A percentile compares a stretch with the other conserved stretches of the same genome.
Evolutionary conservation across 2,797 vertebrate genomes (phyloP).

Genomic region (Halcyon smyrnensis): DNA sequence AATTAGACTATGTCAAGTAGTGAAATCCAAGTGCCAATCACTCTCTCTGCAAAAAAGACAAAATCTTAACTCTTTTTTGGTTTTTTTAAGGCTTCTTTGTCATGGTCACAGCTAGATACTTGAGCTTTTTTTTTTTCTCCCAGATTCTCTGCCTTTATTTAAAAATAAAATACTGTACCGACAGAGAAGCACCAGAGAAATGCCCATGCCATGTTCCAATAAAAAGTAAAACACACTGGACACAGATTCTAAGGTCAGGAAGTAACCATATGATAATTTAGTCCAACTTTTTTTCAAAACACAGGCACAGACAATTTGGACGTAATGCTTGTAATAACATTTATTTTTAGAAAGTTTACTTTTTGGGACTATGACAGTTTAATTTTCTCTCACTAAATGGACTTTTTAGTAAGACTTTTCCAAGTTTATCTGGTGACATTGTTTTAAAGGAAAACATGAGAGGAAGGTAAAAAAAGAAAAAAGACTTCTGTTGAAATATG

Average conservation of each 20-base stretch:
- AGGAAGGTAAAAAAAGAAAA: background rate
- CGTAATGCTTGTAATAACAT: background rate
- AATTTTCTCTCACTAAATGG: background rate
- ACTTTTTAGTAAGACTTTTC: background rate
- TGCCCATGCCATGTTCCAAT: background rate
- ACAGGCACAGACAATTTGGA: background rate
- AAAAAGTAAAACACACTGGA: background rate
- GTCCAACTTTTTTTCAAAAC: conserved; percentile 3
- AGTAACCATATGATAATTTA: background rate
- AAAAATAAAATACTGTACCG: conserved; percentile 7
- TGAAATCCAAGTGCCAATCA: conserved; percentile 4
- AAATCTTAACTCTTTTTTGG: background rate
- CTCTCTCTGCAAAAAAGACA: background rate
- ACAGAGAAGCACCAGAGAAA: background rate
- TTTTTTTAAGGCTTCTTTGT: background rate
- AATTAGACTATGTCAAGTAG: background rate
- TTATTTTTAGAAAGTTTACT: background rate
- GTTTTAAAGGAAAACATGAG: background rate
- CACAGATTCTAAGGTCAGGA: background rate
- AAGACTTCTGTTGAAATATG: background rate
- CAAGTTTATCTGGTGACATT: background rate
- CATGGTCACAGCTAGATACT: background rate
- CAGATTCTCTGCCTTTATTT: conserved; percentile 6
- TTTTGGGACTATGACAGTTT: background rate
- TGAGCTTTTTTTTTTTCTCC: rapidly evolving